These are phyloP conservation scores for Bradypus variegatus DNA, from an alignment of 2,797 vertebrate species.

Conservation along the genomic window DNA sequence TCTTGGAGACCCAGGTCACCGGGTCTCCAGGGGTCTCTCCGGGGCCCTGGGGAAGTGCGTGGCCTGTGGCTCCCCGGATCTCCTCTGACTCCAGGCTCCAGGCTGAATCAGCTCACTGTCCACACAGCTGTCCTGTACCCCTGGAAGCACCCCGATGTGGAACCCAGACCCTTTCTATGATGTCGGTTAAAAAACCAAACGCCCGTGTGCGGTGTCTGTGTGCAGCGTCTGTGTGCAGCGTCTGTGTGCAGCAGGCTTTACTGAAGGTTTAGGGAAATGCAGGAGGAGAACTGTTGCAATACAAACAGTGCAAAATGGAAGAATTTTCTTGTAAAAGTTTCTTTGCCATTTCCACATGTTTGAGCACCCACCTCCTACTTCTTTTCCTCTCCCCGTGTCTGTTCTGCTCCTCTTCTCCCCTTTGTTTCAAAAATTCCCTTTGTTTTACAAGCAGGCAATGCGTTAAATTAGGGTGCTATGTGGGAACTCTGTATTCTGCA, in stretches of 20 bases:
- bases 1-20: neutral
- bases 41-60: neutral
- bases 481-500: too few relatives aligned
- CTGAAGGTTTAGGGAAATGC: neutral
- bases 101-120: neutral
- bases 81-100: neutral
- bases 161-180: neutral
- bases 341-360: neutral
- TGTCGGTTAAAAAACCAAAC: neutral
- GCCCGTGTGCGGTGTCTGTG: too few relatives aligned
- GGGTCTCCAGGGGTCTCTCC: too few relatives aligned
- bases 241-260: too few relatives aligned
- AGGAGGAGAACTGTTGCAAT: neutral
- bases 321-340: neutral
- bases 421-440: too few relatives aligned
- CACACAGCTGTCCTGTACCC: neutral
- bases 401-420: accelerated
- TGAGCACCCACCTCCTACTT: neutral
- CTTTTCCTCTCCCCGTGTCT: neutral
- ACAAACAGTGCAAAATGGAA: neutral
- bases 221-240: neutral
- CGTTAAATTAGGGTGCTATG: too few relatives aligned
- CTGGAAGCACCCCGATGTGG: neutral
- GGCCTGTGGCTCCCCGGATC: neutral
- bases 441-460: neutral